Conservation (phyloP, 2,113 vertebrate genomes). For the Micromys minutus region DNA sequence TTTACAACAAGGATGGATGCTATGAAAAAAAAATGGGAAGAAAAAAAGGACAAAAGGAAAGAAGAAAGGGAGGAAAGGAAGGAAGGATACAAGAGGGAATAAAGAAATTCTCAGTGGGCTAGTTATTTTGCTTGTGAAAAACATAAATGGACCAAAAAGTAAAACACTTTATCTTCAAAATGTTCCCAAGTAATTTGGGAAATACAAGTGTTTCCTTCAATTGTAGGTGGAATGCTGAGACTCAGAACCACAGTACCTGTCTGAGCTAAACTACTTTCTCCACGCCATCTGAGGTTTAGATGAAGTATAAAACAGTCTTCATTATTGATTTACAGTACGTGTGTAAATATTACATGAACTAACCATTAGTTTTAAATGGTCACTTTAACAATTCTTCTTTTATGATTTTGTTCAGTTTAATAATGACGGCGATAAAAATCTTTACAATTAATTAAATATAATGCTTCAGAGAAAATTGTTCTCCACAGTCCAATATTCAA, state of each 20-base stretch:
- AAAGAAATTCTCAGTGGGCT: neutral
- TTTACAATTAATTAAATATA: slow-evolving; percentile 33
- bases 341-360: neutral
- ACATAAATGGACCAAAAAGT: neutral
- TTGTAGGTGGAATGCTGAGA: neutral
- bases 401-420: neutral
- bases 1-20: neutral
- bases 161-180: neutral
- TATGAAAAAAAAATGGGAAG: slow-evolving; percentile 8
- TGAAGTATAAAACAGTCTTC: neutral
- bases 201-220: neutral
- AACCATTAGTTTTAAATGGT: slow-evolving; percentile 19
- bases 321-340: neutral
- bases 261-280: slow-evolving; percentile 32
- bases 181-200: neutral
- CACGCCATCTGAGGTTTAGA: slow-evolving; percentile 36
- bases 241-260: neutral
- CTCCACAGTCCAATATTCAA: neutral
- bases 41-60: neutral
- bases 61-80: too few species aligned
- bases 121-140: neutral
- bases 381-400: neutral
- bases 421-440: neutral
- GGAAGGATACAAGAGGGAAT: too few species aligned
- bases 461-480: neutral